Conservation (phyloP, 2,113 vertebrate species). For the Erythrolamprus reginae region DNA sequence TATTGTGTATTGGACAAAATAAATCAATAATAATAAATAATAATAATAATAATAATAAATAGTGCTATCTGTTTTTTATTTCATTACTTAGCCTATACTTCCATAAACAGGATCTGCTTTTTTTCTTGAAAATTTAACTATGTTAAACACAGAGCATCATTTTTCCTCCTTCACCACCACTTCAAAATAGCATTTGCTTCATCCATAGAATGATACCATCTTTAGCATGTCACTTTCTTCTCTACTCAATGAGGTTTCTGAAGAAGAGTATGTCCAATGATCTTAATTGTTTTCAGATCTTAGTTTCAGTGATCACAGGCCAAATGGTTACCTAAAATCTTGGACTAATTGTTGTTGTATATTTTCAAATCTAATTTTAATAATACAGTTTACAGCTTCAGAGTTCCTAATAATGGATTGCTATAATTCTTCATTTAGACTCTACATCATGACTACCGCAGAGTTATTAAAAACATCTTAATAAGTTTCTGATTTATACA, state of each 20-base stretch:
- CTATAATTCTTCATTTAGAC: neutral
- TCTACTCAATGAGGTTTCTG: neutral
- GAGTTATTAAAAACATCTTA: neutral
- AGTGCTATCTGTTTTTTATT: neutral
- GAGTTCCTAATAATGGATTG: neutral
- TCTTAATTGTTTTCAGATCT: neutral
- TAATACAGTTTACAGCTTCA: neutral
- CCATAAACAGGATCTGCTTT: neutral
- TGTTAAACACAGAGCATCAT: neutral
- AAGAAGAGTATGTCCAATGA: neutral
- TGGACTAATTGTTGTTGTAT: neutral
- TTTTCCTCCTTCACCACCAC: fast-evolving
- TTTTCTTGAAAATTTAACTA: neutral
- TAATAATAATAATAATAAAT: too few relatives aligned
- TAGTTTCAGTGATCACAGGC: neutral
- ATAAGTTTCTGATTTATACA: neutral
- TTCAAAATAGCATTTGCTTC: neutral
- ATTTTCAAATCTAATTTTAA: neutral
- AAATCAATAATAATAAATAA: too few relatives aligned
- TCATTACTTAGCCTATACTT: neutral
- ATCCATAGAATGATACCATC: neutral
- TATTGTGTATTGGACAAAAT: too few relatives aligned
- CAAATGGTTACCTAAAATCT: neutral
- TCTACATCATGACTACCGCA: neutral
- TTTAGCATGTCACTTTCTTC: neutral